Base-by-base conservation (phyloP, 2,888 invertebrate genomes). In the Cyclophora punctaria region DNA sequence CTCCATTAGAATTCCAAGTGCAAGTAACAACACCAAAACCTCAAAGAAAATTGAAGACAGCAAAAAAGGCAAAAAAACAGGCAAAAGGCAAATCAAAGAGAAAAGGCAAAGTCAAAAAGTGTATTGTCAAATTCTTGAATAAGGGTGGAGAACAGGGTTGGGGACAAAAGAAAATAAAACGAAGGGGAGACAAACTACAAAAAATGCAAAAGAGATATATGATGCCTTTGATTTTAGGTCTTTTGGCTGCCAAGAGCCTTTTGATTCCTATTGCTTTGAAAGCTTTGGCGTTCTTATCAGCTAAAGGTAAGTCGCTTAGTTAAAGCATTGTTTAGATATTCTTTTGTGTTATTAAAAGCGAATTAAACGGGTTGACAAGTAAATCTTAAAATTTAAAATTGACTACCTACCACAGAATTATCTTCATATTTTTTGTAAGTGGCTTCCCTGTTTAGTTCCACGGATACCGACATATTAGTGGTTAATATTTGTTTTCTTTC, bases 221-320 rank as follows among this genome's bases (percentile, higher is more conserved):
- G 50, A 72, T 92, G 57, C 92, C 93, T 0, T 48, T 94, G 55
- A 71, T 94, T 20, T 62, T 93, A 33, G 93, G 92, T 0, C 79
- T 92, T 34, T 65, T 93, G 20, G 82, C 93, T 47, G 91, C 93
- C 1, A 93, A 93, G 70, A 88, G 92, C 41, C 74, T 95, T 2
- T 63, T 94, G 5, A 77, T 94, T 46, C 94, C 94, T 0, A 77
- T 93, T 41, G 90, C 92, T 0, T 71, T 95, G 48, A 94, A 94
- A 65, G 89, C 91, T 2, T 74, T 94, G 55, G 92, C 93, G 1
- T 90, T 94, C 43, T 75, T 94, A 47, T 91, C 94, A 34, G 91
- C 92, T 54, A 88, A 88, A 80, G 89, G 88, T 87, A 63, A 66
- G 64, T 34, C 35, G 41, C 4, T 33, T 42, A 20, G 20, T 20